Evolutionary conservation across 2,797 vertebrate genomes (phyloP).

Genomic region (Remorina albescens): DNA sequence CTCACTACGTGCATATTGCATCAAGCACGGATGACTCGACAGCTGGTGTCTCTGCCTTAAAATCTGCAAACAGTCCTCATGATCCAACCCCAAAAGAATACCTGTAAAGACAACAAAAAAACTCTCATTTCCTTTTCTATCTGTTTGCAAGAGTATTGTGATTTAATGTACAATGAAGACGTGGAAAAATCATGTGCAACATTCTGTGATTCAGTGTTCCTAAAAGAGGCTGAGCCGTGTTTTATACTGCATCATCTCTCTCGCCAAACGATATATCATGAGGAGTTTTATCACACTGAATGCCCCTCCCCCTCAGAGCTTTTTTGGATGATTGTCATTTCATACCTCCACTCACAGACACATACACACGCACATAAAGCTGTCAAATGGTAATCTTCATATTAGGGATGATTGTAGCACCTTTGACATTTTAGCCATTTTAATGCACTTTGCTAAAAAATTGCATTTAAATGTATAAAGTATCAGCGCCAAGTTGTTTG

Average conservation of each 20-base stretch:
- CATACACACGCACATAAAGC: constrained; percentile 10
- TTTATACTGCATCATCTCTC: constrained; percentile 66
- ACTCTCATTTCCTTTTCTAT: constrained; percentile 62
- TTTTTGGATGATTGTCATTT: constrained; percentile 53
- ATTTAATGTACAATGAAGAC: constrained; percentile 75
- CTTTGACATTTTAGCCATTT: constrained; percentile 49
- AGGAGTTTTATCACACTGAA: constrained; percentile 40
- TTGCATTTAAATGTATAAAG: constrained; percentile 25
- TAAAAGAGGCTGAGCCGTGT: constrained; percentile 67
- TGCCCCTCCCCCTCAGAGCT: constrained; percentile 41
- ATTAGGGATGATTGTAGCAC: constrained; percentile 52
- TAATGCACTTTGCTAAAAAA: constrained; percentile 34
- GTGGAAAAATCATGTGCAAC: constrained; percentile 71
- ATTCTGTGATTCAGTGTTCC: constrained; percentile 71
- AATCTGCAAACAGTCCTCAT: constrained; percentile 70
- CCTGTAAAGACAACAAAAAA: constrained; percentile 68
- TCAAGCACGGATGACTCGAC: constrained; percentile 57
- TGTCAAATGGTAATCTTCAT: constrained; percentile 45
- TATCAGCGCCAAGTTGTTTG: constrained; percentile 24
- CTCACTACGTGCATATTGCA: constrained; percentile 1
- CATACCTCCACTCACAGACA: constrained; percentile 12
- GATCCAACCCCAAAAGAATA: constrained; percentile 50
- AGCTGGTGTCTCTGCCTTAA: constrained; percentile 90
- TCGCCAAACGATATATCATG: constrained; percentile 51
- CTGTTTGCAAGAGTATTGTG: constrained; percentile 81